phyloP scores from a whole-genome alignment of 2,113 vertebrate species.

The Ahaetulla prasina region DNA sequence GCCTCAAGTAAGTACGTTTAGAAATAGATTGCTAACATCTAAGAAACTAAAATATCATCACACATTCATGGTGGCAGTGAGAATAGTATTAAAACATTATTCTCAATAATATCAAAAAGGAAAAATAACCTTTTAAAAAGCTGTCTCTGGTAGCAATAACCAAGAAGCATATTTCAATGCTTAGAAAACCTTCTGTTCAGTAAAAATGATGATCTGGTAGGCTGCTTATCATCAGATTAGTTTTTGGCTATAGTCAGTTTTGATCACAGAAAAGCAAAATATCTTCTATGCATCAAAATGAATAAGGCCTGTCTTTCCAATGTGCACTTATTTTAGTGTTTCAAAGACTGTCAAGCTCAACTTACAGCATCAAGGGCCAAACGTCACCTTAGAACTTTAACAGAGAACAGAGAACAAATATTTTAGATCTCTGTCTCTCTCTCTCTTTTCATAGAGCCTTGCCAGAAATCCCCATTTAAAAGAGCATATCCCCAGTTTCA shows the following conservation, averaged over 20 bases:
- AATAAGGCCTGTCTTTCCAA: conserved; percentile 34
- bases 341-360: conserved; percentile 55
- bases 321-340: conserved; percentile 39
- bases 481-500: conserved; percentile 23
- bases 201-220: conserved; percentile 48
- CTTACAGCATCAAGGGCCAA: conserved; percentile 43
- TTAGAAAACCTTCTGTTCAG: conserved; percentile 47
- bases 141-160: conserved; percentile 7
- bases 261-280: conserved; percentile 58
- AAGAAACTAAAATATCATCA: not conserved
- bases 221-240: conserved; percentile 48
- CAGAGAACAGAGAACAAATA: conserved; percentile 42
- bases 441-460: conserved; percentile 27
- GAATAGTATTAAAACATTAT: not conserved
- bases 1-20: not conserved
- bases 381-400: conserved; percentile 40
- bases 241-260: conserved; percentile 43
- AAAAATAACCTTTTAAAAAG: conserved; percentile 4
- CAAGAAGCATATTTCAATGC: conserved; percentile 42
- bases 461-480: conserved; percentile 30
- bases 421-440: conserved; percentile 15
- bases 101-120: not conserved
- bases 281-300: conserved; percentile 42
- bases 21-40: not conserved
- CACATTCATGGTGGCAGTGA: conserved; percentile 27